Base-by-base conservation (phyloP, 1,140 invertebrate genomes). In the Geopemphigus sp. region DNA sequence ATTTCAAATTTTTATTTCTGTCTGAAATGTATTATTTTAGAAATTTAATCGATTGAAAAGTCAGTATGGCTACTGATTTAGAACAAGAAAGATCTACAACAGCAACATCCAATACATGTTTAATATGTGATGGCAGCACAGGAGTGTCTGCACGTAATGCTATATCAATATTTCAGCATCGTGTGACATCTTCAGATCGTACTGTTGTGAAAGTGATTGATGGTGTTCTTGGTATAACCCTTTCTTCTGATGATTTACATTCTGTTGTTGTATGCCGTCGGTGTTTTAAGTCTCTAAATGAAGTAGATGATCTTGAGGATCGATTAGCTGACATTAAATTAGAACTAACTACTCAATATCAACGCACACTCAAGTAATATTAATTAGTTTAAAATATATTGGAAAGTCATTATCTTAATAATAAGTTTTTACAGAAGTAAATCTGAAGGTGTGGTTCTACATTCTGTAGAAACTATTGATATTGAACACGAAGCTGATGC, bases 211-310 rank as follows among this genome's bases (percentile, higher is more conserved):
- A 85, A 80, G 84, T 86, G 12, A 86, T 91, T 82, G 85, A 85
- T 68, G 83, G 85, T 56, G 83, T 90, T n/a, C 83, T 90, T 54
- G 86, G 87, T 50, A 85, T 84, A 66, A 84, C 87, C 78, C 82
- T 90, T 8, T 86, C 83, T 50, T 84, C 87, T 82, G 84, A 88
- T 10, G 84, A 84, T 80, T 85, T 86, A 3, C 88, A 89, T 83
- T 88, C 88, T 26, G 83, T 85, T 68, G 84, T 90, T 29, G 84
- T 91, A 24, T 91, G 90, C 84, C 90, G 89, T 84, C 90, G 90
- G 82, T 91, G 90, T 83, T 90, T 85, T 82, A 89, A 89, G 84
- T 83, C 89, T 45, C 86, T 90, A 70, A 87, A 88, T 82, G 89
- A 91, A 86, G 86, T 88, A 53, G 89, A 90, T 82, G 89, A 90